A percentile compares a stretch with the other conserved stretches of the same genome.
These are phyloP conservation scores for Rhamnusium bicolor DNA, from an alignment of 2,888 invertebrate species.

Conservation along the genomic window DNA sequence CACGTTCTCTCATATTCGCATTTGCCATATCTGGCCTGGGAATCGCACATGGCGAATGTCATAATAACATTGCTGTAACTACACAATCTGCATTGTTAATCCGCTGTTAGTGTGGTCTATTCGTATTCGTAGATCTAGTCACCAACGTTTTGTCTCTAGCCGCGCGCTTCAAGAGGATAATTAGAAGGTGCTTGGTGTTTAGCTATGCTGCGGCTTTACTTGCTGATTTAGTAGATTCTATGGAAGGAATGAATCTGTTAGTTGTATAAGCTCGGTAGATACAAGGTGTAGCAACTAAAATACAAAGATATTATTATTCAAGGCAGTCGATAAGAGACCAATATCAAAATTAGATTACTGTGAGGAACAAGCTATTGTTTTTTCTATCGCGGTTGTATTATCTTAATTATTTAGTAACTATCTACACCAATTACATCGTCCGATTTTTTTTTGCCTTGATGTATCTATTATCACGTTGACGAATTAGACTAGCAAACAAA, in stretches of 20 bases:
- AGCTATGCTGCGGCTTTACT: constrained; percentile 30
- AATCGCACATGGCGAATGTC: constrained; percentile 39
- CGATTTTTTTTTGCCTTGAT: too few species aligned
- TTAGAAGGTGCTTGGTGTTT: constrained; percentile 36
- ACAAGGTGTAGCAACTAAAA: neutral
- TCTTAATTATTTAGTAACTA: too few species aligned
- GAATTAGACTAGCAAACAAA: too few species aligned
- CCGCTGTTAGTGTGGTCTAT: constrained; percentile 37
- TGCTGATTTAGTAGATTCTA: constrained; percentile 3
- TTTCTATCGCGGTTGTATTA: too few species aligned
- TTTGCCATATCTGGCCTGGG: constrained; percentile 14
- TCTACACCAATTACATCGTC: too few species aligned
- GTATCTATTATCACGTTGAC: too few species aligned
- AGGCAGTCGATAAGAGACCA: too few species aligned
- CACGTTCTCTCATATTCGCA: neutral
- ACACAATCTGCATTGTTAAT: constrained; percentile 44
- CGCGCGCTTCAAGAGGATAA: constrained; percentile 31
- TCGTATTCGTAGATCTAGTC: constrained; percentile 31
- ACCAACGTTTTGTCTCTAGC: constrained; percentile 36
- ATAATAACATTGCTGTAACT: constrained; percentile 41
- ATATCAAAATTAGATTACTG: too few species aligned
- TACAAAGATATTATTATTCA: neutral
- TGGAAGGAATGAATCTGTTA: neutral
- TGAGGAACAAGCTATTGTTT: too few species aligned
- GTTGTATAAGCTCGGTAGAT: neutral